These are phyloP conservation scores for Drosophila bunnanda DNA, from an alignment of 2,888 invertebrate genomes.

Conservation along the genomic window DNA sequence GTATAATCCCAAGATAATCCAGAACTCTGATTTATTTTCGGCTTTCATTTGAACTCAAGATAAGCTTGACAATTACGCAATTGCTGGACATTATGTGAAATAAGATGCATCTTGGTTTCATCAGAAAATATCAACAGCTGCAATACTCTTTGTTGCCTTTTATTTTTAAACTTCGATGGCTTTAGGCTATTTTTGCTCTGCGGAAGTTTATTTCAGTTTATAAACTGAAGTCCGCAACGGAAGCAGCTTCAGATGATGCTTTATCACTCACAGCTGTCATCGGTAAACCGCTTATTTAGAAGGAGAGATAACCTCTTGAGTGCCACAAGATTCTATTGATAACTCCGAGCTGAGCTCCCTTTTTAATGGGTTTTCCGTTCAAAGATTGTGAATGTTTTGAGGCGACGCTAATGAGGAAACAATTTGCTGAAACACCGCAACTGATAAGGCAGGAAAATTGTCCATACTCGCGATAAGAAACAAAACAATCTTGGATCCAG, in stretches of 20 bases:
- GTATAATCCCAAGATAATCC: background rate
- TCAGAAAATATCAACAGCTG: constrained; percentile 5
- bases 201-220: constrained; percentile 20
- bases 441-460: constrained; percentile 33
- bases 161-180: constrained; percentile 10
- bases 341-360: constrained; percentile 2
- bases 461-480: constrained; percentile 7
- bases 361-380: constrained; percentile 5
- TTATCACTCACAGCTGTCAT: constrained; percentile 9
- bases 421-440: constrained; percentile 46
- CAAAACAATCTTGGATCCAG: background rate
- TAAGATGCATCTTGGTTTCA: constrained; percentile 6
- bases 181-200: constrained; percentile 11
- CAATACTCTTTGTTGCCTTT: background rate
- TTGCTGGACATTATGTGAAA: constrained; percentile 10
- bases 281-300: background rate
- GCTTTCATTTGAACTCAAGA: constrained; percentile 26
- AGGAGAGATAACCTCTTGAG: constrained; percentile 29
- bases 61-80: constrained; percentile 52
- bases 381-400: constrained; percentile 40
- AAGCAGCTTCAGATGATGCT: constrained; percentile 20
- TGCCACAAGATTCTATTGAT: constrained; percentile 27
- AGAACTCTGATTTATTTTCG: constrained; percentile 39
- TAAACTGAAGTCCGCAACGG: constrained; percentile 21
- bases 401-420: constrained; percentile 59